phyloP scores from a whole-genome alignment of 2,888 invertebrate species.

The Ferdinandea cuprea region DNA sequence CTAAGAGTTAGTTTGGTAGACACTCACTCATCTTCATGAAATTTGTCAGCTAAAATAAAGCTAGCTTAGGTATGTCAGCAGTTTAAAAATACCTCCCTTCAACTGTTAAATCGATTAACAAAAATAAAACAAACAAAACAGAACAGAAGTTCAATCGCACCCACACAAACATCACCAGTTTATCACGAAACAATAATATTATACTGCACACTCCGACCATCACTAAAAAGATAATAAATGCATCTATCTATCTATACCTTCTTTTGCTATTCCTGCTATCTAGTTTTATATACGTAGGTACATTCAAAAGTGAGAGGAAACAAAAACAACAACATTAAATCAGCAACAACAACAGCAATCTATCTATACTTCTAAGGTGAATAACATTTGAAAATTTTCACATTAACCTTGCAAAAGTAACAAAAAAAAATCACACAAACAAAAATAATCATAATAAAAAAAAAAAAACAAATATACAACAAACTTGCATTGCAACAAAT shows the following conservation, averaged over 20 bases:
- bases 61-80: no score
- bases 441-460: constrained; percentile 3
- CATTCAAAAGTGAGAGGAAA: constrained; percentile 46
- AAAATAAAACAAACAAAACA: no score
- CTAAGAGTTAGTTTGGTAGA: no score
- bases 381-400: constrained; percentile 71
- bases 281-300: not conserved
- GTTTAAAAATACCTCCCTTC: no score
- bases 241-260: constrained; percentile 53
- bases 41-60: no score
- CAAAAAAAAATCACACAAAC: constrained; percentile 32
- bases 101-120: no score
- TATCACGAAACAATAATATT: no score
- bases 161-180: no score
- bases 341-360: constrained; percentile 2
- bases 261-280: not conserved
- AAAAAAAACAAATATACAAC: not conserved
- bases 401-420: constrained; percentile 70
- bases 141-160: no score
- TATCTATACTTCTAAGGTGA: constrained; percentile 62
- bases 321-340: constrained; percentile 20
- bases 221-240: no score
- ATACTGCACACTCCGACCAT: no score
- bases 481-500: constrained; percentile 70
- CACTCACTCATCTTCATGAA: no score